These are phyloP conservation scores for Rapana venosa DNA, from an alignment of 2,888 invertebrate species.

Conservation along the genomic window DNA sequence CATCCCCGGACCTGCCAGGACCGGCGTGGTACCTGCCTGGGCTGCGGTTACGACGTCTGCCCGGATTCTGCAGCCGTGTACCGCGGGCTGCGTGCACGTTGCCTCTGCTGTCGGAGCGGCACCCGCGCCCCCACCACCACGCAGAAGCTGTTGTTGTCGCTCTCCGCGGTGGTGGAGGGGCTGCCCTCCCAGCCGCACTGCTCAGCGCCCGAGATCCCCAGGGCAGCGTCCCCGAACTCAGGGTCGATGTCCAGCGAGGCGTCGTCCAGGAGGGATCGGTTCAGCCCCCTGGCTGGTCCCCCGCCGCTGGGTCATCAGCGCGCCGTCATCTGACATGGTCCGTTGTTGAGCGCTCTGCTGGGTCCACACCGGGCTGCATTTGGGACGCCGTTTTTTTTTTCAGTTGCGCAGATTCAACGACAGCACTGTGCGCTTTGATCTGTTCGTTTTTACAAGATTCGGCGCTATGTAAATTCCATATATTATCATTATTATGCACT, in stretches of 20 bases:
- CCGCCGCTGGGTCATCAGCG: not conserved
- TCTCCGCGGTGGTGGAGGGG: too few relatives aligned
- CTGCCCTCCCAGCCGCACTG: not conserved
- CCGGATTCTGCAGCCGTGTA: not conserved
- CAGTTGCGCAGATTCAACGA: too few relatives aligned
- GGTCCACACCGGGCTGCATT: not conserved
- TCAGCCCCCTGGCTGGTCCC: not conserved
- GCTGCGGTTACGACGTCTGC: not conserved
- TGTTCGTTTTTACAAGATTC: too few relatives aligned
- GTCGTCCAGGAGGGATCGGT: not conserved
- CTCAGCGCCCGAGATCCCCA: not conserved
- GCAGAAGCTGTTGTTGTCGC: not conserved
- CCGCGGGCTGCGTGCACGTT: not conserved
- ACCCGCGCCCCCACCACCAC: conserved; percentile 27
- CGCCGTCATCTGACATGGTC: not conserved
- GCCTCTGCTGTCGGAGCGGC: not conserved
- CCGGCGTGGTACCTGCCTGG: conserved; percentile 3
- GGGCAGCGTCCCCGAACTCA: conserved; percentile 6
- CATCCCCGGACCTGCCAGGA: not conserved
- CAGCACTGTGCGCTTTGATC: not conserved
- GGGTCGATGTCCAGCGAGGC: not conserved
- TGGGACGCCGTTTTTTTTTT: too few relatives aligned
- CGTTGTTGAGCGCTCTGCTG: not conserved
- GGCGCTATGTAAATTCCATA: too few relatives aligned
- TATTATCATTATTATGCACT: too few relatives aligned